A percentile compares a stretch with the other conserved stretches of the same genome.
Evolutionary conservation across 2,797 vertebrate species (phyloP).

Genomic region (Esox masquinongy): DNA sequence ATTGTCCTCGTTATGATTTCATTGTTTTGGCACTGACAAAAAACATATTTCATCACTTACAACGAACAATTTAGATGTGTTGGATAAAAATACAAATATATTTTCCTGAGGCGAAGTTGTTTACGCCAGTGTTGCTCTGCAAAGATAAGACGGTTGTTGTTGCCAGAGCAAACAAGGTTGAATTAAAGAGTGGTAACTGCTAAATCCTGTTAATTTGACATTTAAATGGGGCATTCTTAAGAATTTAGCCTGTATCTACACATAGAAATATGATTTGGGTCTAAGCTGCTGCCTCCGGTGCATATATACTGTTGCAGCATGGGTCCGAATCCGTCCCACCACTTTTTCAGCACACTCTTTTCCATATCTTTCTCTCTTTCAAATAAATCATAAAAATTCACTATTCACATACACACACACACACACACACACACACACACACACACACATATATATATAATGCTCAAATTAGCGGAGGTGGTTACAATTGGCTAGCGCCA

Average conservation of each 20-base stretch:
- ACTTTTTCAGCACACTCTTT: no score
- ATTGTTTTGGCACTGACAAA: slow-evolving; percentile 11
- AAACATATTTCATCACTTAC: slow-evolving; percentile 39
- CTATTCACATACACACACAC: no score
- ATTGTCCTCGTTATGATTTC: slow-evolving; percentile 58
- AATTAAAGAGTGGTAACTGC: not conserved
- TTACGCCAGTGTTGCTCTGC: not conserved
- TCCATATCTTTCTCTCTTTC: no score
- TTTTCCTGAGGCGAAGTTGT: slow-evolving; percentile 4
- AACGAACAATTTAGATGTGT: slow-evolving; percentile 5
- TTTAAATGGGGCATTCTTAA: not conserved
- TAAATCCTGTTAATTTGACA: slow-evolving; percentile 10
- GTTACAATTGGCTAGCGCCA: no score
- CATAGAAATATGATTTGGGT: not conserved
- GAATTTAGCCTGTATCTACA: not conserved
- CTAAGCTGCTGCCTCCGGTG: not conserved
- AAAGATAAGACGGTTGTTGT: not conserved
- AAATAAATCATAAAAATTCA: no score
- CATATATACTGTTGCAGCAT: not conserved
- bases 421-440: no score
- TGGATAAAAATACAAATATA: slow-evolving; percentile 7
- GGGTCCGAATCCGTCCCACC: no score
- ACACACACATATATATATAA: no score
- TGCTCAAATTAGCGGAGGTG: no score
- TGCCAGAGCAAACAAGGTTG: not conserved